phyloP scores from a whole-genome alignment of 2,888 invertebrate genomes.

The Caenorhabditis sp. region DNA sequence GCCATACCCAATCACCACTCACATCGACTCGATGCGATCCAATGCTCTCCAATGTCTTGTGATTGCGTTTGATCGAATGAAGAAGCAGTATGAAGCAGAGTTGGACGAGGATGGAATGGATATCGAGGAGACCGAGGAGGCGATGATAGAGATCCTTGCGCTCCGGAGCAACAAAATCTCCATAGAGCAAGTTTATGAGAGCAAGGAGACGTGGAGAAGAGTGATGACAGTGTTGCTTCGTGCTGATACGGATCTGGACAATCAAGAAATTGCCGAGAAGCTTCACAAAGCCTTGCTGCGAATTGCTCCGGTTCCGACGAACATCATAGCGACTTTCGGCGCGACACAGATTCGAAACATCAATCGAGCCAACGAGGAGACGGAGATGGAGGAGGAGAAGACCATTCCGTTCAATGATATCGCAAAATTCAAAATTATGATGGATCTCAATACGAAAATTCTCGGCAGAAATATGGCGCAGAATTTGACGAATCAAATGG shows the following conservation, averaged over 20 bases:
- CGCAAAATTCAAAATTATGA: conserved; percentile 46
- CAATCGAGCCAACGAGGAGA: conserved; percentile 17
- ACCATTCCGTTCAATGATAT: conserved; percentile 32
- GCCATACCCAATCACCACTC: conserved; percentile 59
- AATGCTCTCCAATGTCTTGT: conserved; percentile 54
- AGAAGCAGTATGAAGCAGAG: conserved; percentile 11
- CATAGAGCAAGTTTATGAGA: conserved; percentile 38
- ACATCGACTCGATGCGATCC: conserved; percentile 58
- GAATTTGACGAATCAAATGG: conserved; percentile 39
- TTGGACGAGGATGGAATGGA: background rate
- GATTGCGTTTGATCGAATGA: conserved; percentile 26
- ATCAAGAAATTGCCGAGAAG: conserved; percentile 30
- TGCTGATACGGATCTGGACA: conserved; percentile 34
- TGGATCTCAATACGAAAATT: conserved; percentile 58
- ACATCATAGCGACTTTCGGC: conserved; percentile 48
- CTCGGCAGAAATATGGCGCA: conserved; percentile 57
- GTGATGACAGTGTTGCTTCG: conserved; percentile 41
- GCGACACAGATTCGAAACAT: conserved; percentile 33
- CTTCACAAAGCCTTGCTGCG: conserved; percentile 18
- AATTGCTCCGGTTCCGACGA: conserved; percentile 31
- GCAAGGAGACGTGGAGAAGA: conserved; percentile 40
- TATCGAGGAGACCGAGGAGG: conserved; percentile 29
- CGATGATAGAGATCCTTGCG: conserved; percentile 45
- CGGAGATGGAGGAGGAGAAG: conserved; percentile 2
- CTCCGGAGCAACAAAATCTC: conserved; percentile 19